Base-by-base conservation (phyloP, 2,797 vertebrate species). In the Tapirus indicus region DNA sequence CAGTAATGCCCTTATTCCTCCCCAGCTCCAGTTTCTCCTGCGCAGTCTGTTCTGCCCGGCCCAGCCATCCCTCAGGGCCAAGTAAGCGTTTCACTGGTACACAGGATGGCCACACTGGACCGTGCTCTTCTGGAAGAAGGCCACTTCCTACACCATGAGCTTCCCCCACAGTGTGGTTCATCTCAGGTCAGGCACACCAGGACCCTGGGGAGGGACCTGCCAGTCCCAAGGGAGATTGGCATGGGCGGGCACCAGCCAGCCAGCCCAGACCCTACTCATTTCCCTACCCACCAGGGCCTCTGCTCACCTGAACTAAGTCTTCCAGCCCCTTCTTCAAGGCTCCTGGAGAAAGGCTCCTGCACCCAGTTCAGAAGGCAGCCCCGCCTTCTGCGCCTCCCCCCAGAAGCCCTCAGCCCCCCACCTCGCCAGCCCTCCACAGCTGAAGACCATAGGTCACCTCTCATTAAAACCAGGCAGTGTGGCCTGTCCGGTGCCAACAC, bases 41-140 rank as follows among this genome's bases (percentile, higher is more conserved):
- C 0, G 1, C 35, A 13, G 17, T 41, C 91, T 27, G 23, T 21
- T 69, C 91, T 44, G 49, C 56, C 35, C 14, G 1, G 10, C 20
- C 74, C 21, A 35, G 58, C 54, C 58, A 11, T n/a, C 16, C 4
- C 18, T 52, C 41, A 20, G 23, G 32, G 13, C 0, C 2, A 21
- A 21, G 20, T 18, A 13, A 32, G 54, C 16, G 4, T 35, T 18
- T 29, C 38, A 0, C 1, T 5, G 32, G 27, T 10, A 60, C 3
- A 0, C 32, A 7, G 56, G 2, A 8, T 12, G 8, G 4, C 80
- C 12, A 9, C 25, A 12, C 2, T 0, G 25, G 25, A 13, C 23
- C 8, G 10, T 0, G 5, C 21, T n/a, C 18, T 54, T 12, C 49
- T 3, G 16, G 14, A 69, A 88, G 68, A 38, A 60, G 27, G 9